Conservation (phyloP, 2,888 invertebrate species). For the Parapristionchus giblindavisi region DNA sequence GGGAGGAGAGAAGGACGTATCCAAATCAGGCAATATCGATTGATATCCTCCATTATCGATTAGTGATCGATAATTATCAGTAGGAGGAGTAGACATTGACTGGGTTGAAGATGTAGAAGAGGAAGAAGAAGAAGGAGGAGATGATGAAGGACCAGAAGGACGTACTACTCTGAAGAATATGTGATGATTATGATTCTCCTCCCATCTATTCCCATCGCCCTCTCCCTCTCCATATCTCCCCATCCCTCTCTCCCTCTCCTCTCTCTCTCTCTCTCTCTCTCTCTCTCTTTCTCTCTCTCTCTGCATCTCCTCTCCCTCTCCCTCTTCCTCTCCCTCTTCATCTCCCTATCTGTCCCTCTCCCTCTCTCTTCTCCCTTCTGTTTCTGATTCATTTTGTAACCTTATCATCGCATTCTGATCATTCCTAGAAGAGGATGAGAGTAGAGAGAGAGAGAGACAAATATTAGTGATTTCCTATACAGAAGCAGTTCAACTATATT, state of each 20-base stretch:
- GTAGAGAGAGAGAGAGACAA: too few species aligned
- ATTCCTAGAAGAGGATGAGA: too few species aligned
- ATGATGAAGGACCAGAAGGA: conserved; percentile 15
- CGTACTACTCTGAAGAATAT: too few species aligned
- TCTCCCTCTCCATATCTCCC: not conserved
- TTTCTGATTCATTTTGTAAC: too few species aligned
- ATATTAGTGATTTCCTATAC: too few species aligned
- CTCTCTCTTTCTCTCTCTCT: conserved; percentile 9
- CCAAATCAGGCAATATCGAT: conserved; percentile 35
- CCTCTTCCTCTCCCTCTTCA: conserved; percentile 2
- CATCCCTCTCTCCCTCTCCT: not conserved
- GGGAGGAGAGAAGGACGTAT: conserved; percentile 27
- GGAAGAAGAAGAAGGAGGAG: conserved; percentile 21
- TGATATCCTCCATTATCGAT: conserved; percentile 31
- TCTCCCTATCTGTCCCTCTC: conserved; percentile 2
- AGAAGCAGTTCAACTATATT: too few species aligned
- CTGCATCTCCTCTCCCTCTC: not conserved
- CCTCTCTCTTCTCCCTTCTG: conserved; percentile 7
- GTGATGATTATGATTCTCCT: not conserved
- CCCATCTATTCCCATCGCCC: not conserved
- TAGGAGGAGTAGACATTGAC: conserved; percentile 45
- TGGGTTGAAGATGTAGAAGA: conserved; percentile 27
- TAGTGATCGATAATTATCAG: conserved; percentile 44
- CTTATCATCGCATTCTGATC: too few species aligned
- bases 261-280: not conserved